Conservation (phyloP, 2,888 invertebrate genomes). For the Mesochorus sp. region DNA sequence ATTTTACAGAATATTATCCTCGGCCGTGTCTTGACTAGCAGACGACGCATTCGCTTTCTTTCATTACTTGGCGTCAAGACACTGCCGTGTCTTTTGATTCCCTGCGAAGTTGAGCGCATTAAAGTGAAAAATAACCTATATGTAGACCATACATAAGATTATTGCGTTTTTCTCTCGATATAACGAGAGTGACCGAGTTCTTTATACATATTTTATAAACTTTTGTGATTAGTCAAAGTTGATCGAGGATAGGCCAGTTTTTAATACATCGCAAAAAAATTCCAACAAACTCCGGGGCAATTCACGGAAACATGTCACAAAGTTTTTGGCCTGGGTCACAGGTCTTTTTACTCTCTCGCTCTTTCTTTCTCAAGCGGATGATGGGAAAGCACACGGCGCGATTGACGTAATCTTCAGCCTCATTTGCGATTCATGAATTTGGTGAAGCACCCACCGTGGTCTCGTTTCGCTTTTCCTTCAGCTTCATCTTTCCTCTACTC, state of each 20-base stretch:
- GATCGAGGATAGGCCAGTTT: background rate
- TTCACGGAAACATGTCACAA: slow-evolving; percentile 29
- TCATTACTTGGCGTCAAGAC: too few species aligned
- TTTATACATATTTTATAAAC: background rate
- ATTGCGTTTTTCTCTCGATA: too few species aligned
- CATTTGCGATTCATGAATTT: slow-evolving; percentile 75
- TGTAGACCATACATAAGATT: too few species aligned
- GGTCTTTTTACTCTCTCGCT: background rate
- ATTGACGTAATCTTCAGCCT: slow-evolving; percentile 73
- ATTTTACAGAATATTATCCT: too few species aligned
- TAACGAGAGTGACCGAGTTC: background rate
- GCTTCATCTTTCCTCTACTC: slow-evolving; percentile 55
- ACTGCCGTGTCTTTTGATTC: too few species aligned
- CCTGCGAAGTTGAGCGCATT: too few species aligned
- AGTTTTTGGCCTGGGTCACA: slow-evolving; percentile 16
- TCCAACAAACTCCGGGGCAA: background rate
- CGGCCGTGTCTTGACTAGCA: too few species aligned
- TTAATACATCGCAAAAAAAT: background rate
- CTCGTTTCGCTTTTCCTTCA: slow-evolving; percentile 70
- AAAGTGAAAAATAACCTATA: too few species aligned
- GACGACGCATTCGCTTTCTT: too few species aligned
- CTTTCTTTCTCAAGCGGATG: slow-evolving; percentile 3
- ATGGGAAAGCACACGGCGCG: slow-evolving; percentile 68
- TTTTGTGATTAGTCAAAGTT: background rate
- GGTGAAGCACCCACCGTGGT: slow-evolving; percentile 57